Conservation (phyloP, 2,888 invertebrate genomes). For the Patella pellucida region DNA sequence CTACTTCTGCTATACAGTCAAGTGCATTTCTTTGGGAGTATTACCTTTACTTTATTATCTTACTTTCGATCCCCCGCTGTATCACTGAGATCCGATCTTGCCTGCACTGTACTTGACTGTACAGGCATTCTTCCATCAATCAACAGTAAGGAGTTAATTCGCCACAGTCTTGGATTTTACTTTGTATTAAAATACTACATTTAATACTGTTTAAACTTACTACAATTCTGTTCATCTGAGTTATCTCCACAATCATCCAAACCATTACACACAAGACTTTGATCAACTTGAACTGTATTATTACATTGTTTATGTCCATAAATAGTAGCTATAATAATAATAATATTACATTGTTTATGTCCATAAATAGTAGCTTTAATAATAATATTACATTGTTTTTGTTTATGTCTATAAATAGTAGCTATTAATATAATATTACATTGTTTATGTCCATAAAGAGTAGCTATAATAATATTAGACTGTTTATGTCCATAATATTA, state of each 20-base stretch:
- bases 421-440: constrained; percentile 20
- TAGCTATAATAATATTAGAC: constrained; percentile 13
- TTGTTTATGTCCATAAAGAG: not conserved
- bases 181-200: too few species aligned
- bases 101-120: too few species aligned
- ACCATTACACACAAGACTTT: constrained; percentile 31
- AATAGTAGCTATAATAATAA: constrained; percentile 24
- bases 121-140: too few species aligned
- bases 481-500: too few species aligned
- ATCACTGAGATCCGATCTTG: too few species aligned
- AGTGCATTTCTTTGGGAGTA: too few species aligned
- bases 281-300: constrained; percentile 39
- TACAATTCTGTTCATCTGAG: constrained; percentile 37
- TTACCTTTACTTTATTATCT: too few species aligned
- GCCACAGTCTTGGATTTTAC: too few species aligned
- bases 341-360: not conserved
- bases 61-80: too few species aligned
- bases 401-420: not conserved
- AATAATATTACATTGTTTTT: too few species aligned
- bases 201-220: constrained; percentile 16
- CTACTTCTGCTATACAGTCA: too few species aligned
- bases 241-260: constrained; percentile 43
- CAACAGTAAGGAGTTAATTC: too few species aligned
- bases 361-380: not conserved
- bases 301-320: constrained; percentile 39